Base-by-base conservation (phyloP, 2,888 invertebrate species). In the Polia nebulosa region DNA sequence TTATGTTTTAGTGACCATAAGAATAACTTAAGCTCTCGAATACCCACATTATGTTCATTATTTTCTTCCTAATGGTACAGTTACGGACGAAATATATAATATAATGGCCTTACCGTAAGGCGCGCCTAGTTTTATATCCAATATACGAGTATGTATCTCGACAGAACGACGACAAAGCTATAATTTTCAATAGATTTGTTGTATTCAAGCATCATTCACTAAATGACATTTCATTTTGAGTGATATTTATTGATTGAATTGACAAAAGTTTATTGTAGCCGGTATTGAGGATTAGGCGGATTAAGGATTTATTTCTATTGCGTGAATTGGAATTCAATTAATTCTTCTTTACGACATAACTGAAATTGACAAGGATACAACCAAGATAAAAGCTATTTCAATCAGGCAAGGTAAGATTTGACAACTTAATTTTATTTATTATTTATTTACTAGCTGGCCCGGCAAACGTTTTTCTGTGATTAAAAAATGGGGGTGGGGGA, bases 1-100 rank as follows among this genome's bases (percentile, higher is more conserved):
- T 84, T 75, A 83, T 71, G 66, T 84, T 85, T 73, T 81, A 75
- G 75, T 72, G 63, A 76, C 77, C 77, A 83, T 84, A 82, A 67
- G 65, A 82, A 87, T 88, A 87, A 79, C 81, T 84, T 78, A 70
- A 69, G 68, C 65, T 72, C 63, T 73, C 56, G 70, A 84, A 82
- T 78, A 78, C 76, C 80, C 78, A 86, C 80, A 82, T 78, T 78
- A 82, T 67, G 63, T 69, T 71, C 64, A 67, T 78, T 83, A 78
- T 78, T 77, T 71, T 79, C 63, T 60, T 78, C 68, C 76, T 80
- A 83, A 85, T 83, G 80, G 72, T 61, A 68, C 67, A 76, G 77
- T 80, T 76, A 57, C 62, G 47, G 56, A 76, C 76, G 41, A 72
- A 75, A 79, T 66, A 77, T 80, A 72, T 72, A 77, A 76, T 59